Base-by-base conservation (phyloP, 1,140 invertebrate species). In the Bemisia tabaci region DNA sequence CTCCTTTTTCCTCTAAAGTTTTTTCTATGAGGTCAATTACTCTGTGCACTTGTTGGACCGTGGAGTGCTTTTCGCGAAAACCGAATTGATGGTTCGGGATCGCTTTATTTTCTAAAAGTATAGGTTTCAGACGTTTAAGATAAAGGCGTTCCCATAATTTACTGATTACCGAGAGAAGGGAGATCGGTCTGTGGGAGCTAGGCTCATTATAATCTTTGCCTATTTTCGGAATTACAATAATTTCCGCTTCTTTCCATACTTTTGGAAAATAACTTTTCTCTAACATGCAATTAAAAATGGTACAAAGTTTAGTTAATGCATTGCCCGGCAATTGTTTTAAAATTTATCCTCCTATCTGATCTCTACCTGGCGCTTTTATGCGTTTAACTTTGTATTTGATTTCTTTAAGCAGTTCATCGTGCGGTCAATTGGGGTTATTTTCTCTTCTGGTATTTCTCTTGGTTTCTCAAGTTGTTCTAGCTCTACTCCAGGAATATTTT, bases 161-260 rank as follows among this genome's bases (percentile, higher is more conserved):
- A 12, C n/a, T 17, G 17, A 67, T 22, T 22, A 63, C 21, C 24
- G 60, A 26, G 22, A 67, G n/a, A 33, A 64, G 26, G 23, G 22
- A 25, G 21, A 67, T 67, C 21, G 66, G 66, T 25, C 66, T 33
- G 23, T 67, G 63, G 25, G 60, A 63, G 26, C 11, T n/a, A 24
- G 60, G 5, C 12, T 26, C 22, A 9, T 63, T 23, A 23, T 22
- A 22, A 17, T 26, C 26, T 58, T 67, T 67, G n/a, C 33, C 33
- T 26, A 62, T 60, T 58, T 67, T 67, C 23, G 33, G 63, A 33
- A 60, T 60, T 59, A 65, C 5, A 11, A 77, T 70, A 12, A 78
- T 72, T 66, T 68, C 26, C 1, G 75, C 72, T 22, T 70, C 59
- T 68, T 77, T 73, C 73, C 74, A 77, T 17, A 71, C 68, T 9